Percentiles rank a stretch among this genome's conserved stretches.
Evolutionary conservation across 53 echinoderm and acorn worm species (phyloP).

Genomic region (Antedon mediterranea): DNA sequence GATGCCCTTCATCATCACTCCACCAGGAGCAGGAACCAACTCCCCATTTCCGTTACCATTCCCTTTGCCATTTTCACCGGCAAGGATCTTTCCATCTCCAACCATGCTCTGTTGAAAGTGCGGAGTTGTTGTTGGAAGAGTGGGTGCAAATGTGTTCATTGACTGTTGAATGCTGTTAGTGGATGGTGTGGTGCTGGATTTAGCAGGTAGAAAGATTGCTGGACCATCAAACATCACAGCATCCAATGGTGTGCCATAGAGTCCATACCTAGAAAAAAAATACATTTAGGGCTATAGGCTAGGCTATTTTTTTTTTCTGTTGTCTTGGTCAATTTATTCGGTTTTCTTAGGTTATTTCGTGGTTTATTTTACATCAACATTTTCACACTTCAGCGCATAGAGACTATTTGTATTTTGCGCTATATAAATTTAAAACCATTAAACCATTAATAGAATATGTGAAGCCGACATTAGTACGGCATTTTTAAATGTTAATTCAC

Average conservation of each 20-base stretch:
- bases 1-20: slow-evolving; percentile 76
- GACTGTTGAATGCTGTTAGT: slow-evolving; percentile 5
- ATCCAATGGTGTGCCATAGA: slow-evolving; percentile 89
- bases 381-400: no score
- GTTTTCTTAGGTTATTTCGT: no score
- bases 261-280: slow-evolving; percentile 49
- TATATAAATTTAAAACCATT: no score
- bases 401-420: no score
- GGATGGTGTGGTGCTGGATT: slow-evolving; percentile 8
- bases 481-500: no score
- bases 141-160: not conserved
- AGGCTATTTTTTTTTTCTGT: no score
- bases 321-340: no score
- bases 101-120: slow-evolving; percentile 1
- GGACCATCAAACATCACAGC: slow-evolving; percentile 81
- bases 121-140: not conserved
- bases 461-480: no score
- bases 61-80: slow-evolving; percentile 1
- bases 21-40: slow-evolving; percentile 20
- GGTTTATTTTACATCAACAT: no score
- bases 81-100: slow-evolving; percentile 5
- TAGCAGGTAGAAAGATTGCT: slow-evolving; percentile 45
- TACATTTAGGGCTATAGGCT: not conserved
- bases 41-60: slow-evolving; percentile 30
- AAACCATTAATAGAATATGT: no score